phyloP scores from a whole-genome alignment of 2,888 invertebrate species.

The Agriopis leucophaearia region DNA sequence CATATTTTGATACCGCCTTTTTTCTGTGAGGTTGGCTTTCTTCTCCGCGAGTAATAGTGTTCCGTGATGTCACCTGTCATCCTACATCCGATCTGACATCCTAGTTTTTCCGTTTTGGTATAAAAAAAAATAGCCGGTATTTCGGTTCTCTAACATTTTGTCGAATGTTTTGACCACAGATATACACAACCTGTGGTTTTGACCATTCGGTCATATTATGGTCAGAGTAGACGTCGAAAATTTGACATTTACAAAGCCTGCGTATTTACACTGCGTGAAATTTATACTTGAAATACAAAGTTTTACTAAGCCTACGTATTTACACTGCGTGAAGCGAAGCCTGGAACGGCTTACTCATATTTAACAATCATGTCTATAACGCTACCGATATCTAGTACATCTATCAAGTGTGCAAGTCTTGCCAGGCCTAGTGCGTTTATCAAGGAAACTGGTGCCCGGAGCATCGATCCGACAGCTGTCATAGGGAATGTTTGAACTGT shows the following conservation, averaged over 20 bases:
- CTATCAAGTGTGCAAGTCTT: conserved; percentile 14
- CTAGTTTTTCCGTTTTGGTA: no score
- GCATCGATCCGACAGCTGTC: conserved; percentile 28
- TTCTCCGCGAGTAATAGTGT: no score
- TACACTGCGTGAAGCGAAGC: neutral
- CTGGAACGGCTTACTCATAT: conserved; percentile 7
- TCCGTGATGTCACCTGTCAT: no score
- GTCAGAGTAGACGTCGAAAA: no score
- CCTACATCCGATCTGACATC: no score
- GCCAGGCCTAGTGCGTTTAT: conserved; percentile 16
- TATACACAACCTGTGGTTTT: no score
- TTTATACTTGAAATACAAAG: neutral
- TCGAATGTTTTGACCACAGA: no score
- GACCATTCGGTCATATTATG: no score
- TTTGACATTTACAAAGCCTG: neutral
- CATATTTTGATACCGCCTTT: no score
- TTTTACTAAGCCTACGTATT: neutral
- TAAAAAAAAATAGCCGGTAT: no score
- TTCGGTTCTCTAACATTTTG: no score
- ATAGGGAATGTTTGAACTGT: conserved; percentile 28
- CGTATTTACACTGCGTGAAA: neutral
- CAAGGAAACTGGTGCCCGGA: conserved; percentile 18
- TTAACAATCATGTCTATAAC: conserved; percentile 28
- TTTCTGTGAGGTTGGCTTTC: no score
- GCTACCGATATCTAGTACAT: conserved; percentile 15